A percentile compares a stretch with the other conserved stretches of the same genome.
Conservation (phyloP, 2,797 vertebrate species). For the Myoxocephalus aenaeus region DNA sequence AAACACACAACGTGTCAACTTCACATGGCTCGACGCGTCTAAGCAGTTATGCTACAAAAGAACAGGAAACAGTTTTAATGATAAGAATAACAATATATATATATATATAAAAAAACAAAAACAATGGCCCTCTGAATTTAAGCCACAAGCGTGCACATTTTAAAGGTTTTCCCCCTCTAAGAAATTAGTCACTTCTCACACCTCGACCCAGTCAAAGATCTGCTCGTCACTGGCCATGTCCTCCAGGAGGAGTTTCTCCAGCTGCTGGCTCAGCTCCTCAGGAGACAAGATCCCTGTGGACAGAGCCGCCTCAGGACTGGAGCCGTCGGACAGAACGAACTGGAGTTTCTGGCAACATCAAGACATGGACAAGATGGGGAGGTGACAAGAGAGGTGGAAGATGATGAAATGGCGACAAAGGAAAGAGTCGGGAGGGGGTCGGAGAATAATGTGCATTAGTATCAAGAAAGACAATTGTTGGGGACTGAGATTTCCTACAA, state of each 20-base stretch:
- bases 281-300: constrained; percentile 76
- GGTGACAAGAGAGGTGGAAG: not conserved
- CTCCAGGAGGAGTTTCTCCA: constrained; percentile 94
- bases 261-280: constrained; percentile 90
- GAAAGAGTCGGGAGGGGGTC: not conserved
- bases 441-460: not conserved
- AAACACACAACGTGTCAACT: constrained; percentile 18
- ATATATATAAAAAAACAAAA: no score
- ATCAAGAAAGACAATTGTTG: not conserved
- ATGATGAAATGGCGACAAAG: not conserved
- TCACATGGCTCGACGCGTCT: constrained; percentile 20
- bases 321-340: constrained; percentile 82
- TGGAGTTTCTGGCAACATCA: constrained; percentile 90
- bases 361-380: not conserved
- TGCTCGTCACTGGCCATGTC: constrained; percentile 95
- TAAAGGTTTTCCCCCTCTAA: not conserved
- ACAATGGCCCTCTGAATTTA: not conserved
- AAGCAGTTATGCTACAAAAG: not conserved
- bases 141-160: not conserved
- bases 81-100: not conserved
- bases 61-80: not conserved
- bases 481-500: not conserved
- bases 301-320: constrained; percentile 48
- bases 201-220: constrained; percentile 99
- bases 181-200: constrained; percentile 71